These are phyloP conservation scores for Rhodeus uyekii DNA, from an alignment of 2,797 vertebrate species.

Conservation along the genomic window DNA sequence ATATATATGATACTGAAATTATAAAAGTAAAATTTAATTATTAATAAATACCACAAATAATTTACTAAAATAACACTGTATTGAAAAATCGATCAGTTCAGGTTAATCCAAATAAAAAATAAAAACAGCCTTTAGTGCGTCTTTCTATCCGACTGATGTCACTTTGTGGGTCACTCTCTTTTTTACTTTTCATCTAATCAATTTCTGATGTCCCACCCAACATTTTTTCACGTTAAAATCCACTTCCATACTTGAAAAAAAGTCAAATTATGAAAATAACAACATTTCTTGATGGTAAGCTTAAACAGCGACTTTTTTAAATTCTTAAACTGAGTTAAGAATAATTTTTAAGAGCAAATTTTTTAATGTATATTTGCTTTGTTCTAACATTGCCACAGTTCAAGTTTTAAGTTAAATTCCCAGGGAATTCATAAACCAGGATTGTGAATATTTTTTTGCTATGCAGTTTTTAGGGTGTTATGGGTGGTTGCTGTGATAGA, in stretches of 20 bases:
- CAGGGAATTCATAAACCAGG: neutral
- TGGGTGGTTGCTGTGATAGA: neutral
- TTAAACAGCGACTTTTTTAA: too few relatives aligned
- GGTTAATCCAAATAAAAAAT: neutral
- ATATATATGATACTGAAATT: too few relatives aligned
- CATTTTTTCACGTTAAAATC: neutral
- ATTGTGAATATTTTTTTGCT: neutral
- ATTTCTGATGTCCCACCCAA: neutral
- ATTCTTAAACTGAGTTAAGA: too few relatives aligned
- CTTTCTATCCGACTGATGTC: neutral
- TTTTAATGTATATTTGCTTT: too few relatives aligned
- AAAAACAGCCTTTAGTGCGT: neutral
- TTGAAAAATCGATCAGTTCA: neutral
- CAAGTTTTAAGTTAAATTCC: too few relatives aligned
- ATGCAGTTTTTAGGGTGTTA: neutral
- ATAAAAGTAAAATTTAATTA: too few relatives aligned
- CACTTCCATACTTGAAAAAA: neutral
- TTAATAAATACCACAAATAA: too few relatives aligned
- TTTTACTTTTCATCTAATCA: constrained; percentile 3
- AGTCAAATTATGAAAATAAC: neutral
- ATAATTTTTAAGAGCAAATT: too few relatives aligned
- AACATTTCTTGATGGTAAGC: too few relatives aligned
- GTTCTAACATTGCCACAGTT: too few relatives aligned
- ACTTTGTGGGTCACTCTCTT: neutral
- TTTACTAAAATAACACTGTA: too few relatives aligned